Evolutionary conservation across 2,113 vertebrate genomes (phyloP).

Genomic region (Phaethornis superciliosus): DNA sequence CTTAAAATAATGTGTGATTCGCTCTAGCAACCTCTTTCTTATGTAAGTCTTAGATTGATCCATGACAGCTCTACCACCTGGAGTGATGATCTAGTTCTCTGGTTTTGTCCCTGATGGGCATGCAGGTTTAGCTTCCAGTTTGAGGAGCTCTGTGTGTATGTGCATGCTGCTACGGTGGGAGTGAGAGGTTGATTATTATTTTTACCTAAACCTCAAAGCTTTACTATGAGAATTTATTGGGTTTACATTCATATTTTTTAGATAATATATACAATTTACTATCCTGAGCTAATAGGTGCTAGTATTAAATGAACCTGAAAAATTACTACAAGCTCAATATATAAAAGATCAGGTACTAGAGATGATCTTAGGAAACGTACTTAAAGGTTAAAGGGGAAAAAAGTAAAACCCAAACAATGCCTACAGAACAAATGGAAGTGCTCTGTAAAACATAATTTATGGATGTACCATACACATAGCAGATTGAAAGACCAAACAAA

Average conservation of each 20-base stretch:
- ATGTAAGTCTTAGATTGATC: neutral
- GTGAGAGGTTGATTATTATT: neutral
- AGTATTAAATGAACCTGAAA: neutral
- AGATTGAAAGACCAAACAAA: neutral
- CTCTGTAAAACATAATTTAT: neutral
- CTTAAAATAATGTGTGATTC: slow-evolving; percentile 37
- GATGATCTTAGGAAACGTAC: neutral
- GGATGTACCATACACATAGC: neutral
- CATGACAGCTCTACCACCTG: slow-evolving; percentile 24
- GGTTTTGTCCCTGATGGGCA: neutral
- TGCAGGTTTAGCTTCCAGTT: neutral
- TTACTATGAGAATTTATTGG: neutral
- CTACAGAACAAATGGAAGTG: neutral
- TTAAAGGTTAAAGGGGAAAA: neutral
- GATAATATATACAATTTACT: neutral
- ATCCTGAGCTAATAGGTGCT: neutral
- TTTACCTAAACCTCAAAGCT: neutral
- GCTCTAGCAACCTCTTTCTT: neutral
- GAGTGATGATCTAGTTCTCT: neutral
- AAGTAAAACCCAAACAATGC: neutral
- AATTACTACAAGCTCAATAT: neutral
- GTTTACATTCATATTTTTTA: neutral
- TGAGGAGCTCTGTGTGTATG: neutral
- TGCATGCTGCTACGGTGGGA: neutral
- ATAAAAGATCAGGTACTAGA: neutral